Evolutionary conservation across 2,797 vertebrate species (phyloP).

Genomic region (Varecia variegata): DNA sequence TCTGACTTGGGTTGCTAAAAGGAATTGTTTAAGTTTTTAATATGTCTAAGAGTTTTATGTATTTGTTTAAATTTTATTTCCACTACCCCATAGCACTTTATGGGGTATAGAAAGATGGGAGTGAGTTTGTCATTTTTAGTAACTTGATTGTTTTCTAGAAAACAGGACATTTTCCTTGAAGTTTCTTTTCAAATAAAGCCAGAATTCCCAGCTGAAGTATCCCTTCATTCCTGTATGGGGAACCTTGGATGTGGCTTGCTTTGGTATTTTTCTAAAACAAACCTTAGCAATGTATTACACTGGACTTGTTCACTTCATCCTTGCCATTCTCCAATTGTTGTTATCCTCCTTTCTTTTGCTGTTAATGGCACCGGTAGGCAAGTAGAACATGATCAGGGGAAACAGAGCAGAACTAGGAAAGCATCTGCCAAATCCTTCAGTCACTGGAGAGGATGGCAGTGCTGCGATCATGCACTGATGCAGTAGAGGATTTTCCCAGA

Average conservation of each 20-base stretch:
- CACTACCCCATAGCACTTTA: background rate
- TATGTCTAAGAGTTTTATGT: constrained; percentile 9
- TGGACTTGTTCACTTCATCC: background rate
- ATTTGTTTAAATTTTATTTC: constrained; percentile 47
- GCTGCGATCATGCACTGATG: background rate
- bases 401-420: background rate
- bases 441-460: background rate
- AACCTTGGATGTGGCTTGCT: constrained; percentile 17
- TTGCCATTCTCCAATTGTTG: background rate
- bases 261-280: constrained; percentile 44
- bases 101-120: background rate
- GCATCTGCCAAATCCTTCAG: background rate
- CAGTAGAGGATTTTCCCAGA: background rate
- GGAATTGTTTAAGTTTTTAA: constrained; percentile 28
- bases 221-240: background rate
- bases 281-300: background rate
- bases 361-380: background rate
- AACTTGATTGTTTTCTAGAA: constrained; percentile 43
- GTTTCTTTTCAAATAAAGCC: constrained; percentile 41
- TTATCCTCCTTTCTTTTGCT: background rate
- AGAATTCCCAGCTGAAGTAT: background rate
- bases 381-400: background rate
- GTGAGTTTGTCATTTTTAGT: constrained; percentile 44
- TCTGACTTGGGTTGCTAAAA: constrained; percentile 18
- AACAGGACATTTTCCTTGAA: constrained; percentile 37